Conservation (phyloP, 2,888 invertebrate genomes). For the Melieria omissa region DNA sequence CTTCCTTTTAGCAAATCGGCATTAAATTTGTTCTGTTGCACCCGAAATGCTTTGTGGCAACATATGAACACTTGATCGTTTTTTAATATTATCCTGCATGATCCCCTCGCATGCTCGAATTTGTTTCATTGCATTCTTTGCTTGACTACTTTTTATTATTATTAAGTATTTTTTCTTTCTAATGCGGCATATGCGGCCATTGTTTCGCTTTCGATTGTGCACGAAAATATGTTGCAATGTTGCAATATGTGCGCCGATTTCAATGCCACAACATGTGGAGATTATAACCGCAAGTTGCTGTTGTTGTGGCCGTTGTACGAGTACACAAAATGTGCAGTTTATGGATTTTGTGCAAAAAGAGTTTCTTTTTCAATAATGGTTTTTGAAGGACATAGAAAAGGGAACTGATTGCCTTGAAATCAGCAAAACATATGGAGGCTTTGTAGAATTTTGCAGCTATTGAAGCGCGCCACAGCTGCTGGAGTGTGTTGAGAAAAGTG, state of each 20-base stretch:
- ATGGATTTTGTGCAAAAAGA: conserved; percentile 5
- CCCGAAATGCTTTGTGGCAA: neutral
- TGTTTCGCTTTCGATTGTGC: conserved; percentile 28
- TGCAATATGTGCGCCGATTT: neutral
- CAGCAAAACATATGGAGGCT: too few relatives aligned
- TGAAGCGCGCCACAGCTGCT: conserved; percentile 23
- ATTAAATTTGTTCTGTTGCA: too few relatives aligned
- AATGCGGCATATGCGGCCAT: conserved; percentile 16
- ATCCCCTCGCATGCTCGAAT: conserved; percentile 8
- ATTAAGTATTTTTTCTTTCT: conserved; percentile 23
- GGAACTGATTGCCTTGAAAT: too few relatives aligned
- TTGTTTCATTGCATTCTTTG: neutral
- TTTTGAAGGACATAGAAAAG: too few relatives aligned
- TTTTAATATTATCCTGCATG: conserved; percentile 31
- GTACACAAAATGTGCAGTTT: conserved; percentile 23
- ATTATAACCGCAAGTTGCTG: conserved; percentile 23
- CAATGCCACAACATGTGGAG: conserved; percentile 21
- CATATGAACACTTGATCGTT: conserved; percentile 35
- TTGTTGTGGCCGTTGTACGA: conserved; percentile 8
- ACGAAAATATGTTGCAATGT: conserved; percentile 1
- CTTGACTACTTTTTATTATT: neutral
- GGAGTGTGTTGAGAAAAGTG: too few relatives aligned
- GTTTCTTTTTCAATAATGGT: too few relatives aligned
- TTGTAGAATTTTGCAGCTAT: neutral
- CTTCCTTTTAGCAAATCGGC: too few relatives aligned